A percentile compares a stretch with the other conserved stretches of the same genome.
These are phyloP conservation scores for Genyomyrus donnyi DNA, from an alignment of 2,113 vertebrate genomes.

Conservation along the genomic window DNA sequence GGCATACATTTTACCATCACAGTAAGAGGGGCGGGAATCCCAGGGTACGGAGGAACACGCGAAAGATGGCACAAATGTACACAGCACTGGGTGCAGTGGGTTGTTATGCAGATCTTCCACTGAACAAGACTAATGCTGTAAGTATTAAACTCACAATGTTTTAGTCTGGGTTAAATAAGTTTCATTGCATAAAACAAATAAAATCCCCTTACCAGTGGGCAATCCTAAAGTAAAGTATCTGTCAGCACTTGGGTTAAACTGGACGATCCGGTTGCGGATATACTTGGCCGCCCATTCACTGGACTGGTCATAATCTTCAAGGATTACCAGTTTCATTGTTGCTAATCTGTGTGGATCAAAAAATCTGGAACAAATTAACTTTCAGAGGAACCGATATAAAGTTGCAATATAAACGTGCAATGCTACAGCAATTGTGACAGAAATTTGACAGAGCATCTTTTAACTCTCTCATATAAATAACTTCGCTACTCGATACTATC, in stretches of 20 bases:
- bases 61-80: too few species aligned
- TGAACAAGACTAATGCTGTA: background rate
- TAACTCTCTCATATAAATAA: background rate
- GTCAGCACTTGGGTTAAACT: conserved; percentile 76
- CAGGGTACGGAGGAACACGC: too few species aligned
- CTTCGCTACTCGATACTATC: background rate
- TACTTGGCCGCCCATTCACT: conserved; percentile 98
- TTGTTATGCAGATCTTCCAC: background rate
- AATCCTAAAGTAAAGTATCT: conserved; percentile 85
- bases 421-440: background rate
- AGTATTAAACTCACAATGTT: background rate
- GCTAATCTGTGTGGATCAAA: background rate
- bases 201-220: conserved; percentile 73
- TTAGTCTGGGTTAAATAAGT: background rate
- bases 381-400: background rate
- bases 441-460: background rate
- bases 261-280: conserved; percentile 86
- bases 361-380: background rate
- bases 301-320: conserved; percentile 86
- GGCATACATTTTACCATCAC: background rate
- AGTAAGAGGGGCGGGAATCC: background rate
- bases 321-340: conserved; percentile 88
- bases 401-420: background rate
- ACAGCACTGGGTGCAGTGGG: background rate
- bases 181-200: background rate